These are phyloP conservation scores for Tinea semifulvella DNA, from an alignment of 2,888 invertebrate species.

Conservation along the genomic window DNA sequence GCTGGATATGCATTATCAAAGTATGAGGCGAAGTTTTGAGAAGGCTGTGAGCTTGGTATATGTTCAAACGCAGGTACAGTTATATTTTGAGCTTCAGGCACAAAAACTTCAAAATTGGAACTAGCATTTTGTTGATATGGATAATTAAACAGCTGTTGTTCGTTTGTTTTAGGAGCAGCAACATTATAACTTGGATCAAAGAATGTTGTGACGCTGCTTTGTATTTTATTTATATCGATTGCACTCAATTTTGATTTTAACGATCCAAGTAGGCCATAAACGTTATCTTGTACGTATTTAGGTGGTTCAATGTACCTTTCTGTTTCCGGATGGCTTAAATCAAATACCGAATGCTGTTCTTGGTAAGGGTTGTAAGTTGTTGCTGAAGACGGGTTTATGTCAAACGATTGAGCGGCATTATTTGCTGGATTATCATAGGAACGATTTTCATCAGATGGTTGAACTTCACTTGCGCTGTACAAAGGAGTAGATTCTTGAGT, in stretches of 20 bases:
- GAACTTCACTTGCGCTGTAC: neutral
- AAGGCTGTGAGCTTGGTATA: neutral
- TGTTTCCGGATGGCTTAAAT: conserved; percentile 40
- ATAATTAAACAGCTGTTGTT: neutral
- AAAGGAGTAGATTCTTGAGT: neutral
- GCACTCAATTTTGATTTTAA: conserved; percentile 55
- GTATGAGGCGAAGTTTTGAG: too few species aligned
- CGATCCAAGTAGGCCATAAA: conserved; percentile 53
- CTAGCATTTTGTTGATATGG: conserved; percentile 15
- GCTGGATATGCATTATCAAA: too few species aligned
- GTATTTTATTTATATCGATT: conserved; percentile 55
- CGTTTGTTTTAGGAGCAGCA: neutral
- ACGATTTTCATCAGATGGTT: neutral
- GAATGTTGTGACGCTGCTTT: conserved; percentile 54
- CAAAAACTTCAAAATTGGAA: conserved; percentile 36
- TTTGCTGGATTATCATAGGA: neutral
- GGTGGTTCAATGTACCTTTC: conserved; percentile 30
- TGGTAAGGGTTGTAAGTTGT: neutral
- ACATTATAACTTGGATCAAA: conserved; percentile 51
- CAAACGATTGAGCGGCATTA: neutral
- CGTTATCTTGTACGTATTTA: conserved; percentile 30
- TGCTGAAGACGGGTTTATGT: neutral
- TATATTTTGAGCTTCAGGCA: too few species aligned
- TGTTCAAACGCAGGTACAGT: too few species aligned
- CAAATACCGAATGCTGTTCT: conserved; percentile 29